Base-by-base conservation (phyloP, 2,888 invertebrate genomes). In the Habroteleia sp. region DNA sequence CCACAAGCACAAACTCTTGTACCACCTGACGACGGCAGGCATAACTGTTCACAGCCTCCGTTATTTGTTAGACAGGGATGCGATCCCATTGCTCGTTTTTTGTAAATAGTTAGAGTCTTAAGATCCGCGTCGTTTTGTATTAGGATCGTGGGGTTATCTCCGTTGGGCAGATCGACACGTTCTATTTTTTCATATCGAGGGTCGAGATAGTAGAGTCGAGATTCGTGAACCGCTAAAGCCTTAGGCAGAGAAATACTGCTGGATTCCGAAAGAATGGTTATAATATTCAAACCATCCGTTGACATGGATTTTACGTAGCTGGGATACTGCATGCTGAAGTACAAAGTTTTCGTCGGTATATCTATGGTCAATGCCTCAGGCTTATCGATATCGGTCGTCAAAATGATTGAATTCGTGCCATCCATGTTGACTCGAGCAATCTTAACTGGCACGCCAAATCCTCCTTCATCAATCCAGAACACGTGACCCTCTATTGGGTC, bases 401-500 rank as follows among this genome's bases (percentile, higher is more conserved):
- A 88, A 1, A 96, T 91, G 0, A 92, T 88, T 0, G 97, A 91
- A 81, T 94, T 93, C 7, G 93, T 91, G 0, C 99, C 99, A 85
- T 98, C 97, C 96, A 99, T 97, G 84, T 96, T 95, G 0, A 96
- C 96, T 81, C 93, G 94, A 0, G 93, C 96, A 20, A 99, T 94
- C 89, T 98, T 98, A 0, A 94, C 91, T 0, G 96, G 95, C 0
- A 97, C 95, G 1, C 96, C 96, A 72, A 91, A 93, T 4, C 97
- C 97, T 5, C 99, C 99, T 79, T 96, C 95, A 85, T 99, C 99
- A 5, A 97, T 92, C 99, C 99, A 99, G 89, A 96, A 99, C 17
- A 89, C 91, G 85, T 89, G 94, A 90, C 99, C 99, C 81, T 96
- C 95, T n/a, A 92, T 92, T 0, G 99, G 97, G 90, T 99, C 97